Evolutionary conservation across 2,888 invertebrate genomes (phyloP), one percentile per base, ranked within the genome.

Genomic region (Drosophila rellima): DNA sequence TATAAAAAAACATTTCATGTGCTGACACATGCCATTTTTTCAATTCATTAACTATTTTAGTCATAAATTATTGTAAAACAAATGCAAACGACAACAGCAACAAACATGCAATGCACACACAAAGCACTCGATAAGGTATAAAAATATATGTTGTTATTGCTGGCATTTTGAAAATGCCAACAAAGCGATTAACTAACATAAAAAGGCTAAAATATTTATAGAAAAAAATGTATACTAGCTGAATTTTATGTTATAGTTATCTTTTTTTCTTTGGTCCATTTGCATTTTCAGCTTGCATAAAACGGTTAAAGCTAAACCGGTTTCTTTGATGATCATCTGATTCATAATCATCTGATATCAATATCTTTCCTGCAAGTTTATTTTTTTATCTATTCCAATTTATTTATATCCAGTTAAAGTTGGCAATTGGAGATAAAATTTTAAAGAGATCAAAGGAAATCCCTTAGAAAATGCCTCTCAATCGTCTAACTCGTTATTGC

Each of bases 11-110:
- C 74, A 78, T 67, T 75, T 73, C 72, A 78, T 78, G 51, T 48
- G 62, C 83, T 82, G 83, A 80, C 81, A 80, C 76, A 80, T 62
- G 70, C 74, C 73, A 51, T 78, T 82, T 82, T 82, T 82, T 78
- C 83, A 78, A 78, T 83, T 82, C 81, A 82, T 82, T 82, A 83
- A 82, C 80, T 71, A 71, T 82, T 83, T 83, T 78, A 80, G 76
- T 57, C 80, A 78, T 82, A 82, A 82, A 81, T 81, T 78, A 65
- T 56, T 52, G 66, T 40, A 51, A 59, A 66, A 55, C 57, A 45
- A 74, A 69, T 47, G 7, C 48, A 64, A 50, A 44, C n/a, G 37
- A 11, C 35, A 64, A 44, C 37, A 54, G 31, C 8, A 10, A 20
- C 18, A 55, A 55, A 20, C 33, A 57, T 44, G 18, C 68, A 59